These are phyloP conservation scores for Orchestes rusci DNA, from an alignment of 2,888 invertebrate genomes.

Conservation along the genomic window DNA sequence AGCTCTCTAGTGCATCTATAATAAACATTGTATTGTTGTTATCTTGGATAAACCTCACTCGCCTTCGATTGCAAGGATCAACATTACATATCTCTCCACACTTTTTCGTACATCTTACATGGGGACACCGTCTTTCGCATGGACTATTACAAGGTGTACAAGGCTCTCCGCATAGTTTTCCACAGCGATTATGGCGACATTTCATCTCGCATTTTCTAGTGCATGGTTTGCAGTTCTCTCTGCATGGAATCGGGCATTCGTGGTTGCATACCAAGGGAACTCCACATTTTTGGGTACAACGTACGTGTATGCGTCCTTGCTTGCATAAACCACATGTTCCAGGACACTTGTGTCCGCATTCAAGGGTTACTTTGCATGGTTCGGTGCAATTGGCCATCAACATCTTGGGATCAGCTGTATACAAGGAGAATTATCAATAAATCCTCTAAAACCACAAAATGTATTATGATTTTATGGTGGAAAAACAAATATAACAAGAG, in stretches of 20 bases:
- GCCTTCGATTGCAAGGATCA: slow-evolving; percentile 47
- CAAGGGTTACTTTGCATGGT: slow-evolving; percentile 43
- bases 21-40: no score
- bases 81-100: slow-evolving; percentile 48
- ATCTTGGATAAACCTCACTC: no score
- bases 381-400: slow-evolving; percentile 43
- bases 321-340: slow-evolving; percentile 52
- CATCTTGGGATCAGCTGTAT: slow-evolving; percentile 4
- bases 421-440: no score
- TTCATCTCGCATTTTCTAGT: slow-evolving; percentile 39
- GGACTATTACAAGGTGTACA: slow-evolving; percentile 40
- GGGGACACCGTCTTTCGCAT: slow-evolving; percentile 43
- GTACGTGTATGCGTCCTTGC: slow-evolving; percentile 54
- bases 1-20: no score
- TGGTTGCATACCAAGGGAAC: slow-evolving; percentile 57
- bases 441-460: no score
- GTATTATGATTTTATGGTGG: no score
- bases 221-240: slow-evolving; percentile 53
- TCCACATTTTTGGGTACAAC: slow-evolving; percentile 51
- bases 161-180: slow-evolving; percentile 41
- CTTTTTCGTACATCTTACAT: slow-evolving; percentile 44
- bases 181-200: slow-evolving; percentile 51
- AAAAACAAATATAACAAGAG: no score
- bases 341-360: slow-evolving; percentile 48
- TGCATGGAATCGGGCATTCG: slow-evolving; percentile 51